Evolutionary conservation across 1,140 invertebrate species (phyloP), one percentile per base, ranked within the genome.

Genomic region (Anastatus disparis): DNA sequence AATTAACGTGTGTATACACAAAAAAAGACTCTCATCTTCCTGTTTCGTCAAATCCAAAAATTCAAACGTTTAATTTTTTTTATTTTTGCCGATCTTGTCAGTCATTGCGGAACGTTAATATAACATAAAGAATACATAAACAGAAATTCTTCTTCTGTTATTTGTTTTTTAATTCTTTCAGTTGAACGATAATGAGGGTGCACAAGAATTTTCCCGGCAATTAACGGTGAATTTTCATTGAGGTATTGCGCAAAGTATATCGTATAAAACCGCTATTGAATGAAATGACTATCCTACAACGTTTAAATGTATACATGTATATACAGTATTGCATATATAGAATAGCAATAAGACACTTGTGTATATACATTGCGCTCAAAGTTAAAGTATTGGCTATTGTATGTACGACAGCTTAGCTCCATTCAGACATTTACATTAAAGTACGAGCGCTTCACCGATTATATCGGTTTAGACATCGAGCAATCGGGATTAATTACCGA

Each of bases 401-500:
- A 44, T 44, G 52, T 55, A 31, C 42, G 64, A 56, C 64, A 48
- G 40, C 17, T 31, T 46, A 46, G 6, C 13, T 46, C 13, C 4
- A 46, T 8, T 4, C 31, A 22, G 38, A 55, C 61, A 52, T 64
- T 52, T 64, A 38, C 61, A 64, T 64, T 64, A 64, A 50, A 64
- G 27, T n/a, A n/a, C 59, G 22, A 7, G n/a, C 59, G 59, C 31
- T 50, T n/a, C n/a, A n/a, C n/a, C 38, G 59, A 64, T 52, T 64
- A 64, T 44, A 66, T 66, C 52, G 50, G 52, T 46, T n/a, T 66
- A 55, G 50, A 66, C 50, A 66, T 66, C 63, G 61, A 55, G 63
- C 63, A 44, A 55, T 66, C 50, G 38, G 63, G 52, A 66, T 66
- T 66, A 66, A 66, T 66, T 66, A 44, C 50, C 62, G 35, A n/a